These are phyloP conservation scores for Drosophila suzukii DNA, from an alignment of 1,140 invertebrate genomes.

Conservation along the genomic window DNA sequence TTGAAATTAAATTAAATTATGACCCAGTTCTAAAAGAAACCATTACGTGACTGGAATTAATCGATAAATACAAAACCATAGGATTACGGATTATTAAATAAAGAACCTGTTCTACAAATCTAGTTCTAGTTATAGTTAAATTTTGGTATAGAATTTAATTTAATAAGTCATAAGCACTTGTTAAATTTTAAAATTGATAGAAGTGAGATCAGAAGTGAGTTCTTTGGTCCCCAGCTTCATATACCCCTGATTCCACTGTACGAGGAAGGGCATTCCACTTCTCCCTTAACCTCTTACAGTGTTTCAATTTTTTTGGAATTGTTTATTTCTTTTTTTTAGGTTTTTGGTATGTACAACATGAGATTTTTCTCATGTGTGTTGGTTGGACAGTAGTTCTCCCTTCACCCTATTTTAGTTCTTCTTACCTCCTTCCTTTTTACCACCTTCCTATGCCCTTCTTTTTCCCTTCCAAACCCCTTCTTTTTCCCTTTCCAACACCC, in stretches of 20 bases:
- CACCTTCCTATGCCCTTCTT: neutral
- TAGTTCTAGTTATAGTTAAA: too few relatives aligned
- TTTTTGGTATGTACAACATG: constrained; percentile 52
- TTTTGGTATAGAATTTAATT: too few relatives aligned
- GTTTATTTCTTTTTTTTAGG: constrained; percentile 24
- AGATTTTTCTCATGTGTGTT: constrained; percentile 46
- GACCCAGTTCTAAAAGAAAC: too few relatives aligned
- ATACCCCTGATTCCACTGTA: constrained; percentile 28
- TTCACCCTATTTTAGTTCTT: neutral
- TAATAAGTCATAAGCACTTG: neutral
- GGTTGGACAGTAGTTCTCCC: neutral
- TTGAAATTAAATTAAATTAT: neutral
- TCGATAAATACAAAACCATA: too few relatives aligned
- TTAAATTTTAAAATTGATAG: neutral
- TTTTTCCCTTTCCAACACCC: too few relatives aligned
- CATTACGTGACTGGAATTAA: too few relatives aligned
- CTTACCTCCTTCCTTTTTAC: neutral
- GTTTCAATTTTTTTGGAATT: constrained; percentile 26
- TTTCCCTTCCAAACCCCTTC: too few relatives aligned
- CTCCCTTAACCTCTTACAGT: neutral
- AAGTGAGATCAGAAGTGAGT: too few relatives aligned
- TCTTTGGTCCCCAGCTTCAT: too few relatives aligned
- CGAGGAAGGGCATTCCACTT: neutral
- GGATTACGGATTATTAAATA: too few relatives aligned
- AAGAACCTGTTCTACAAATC: too few relatives aligned